phyloP scores from a whole-genome alignment of 2,888 invertebrate species.

The Ectobius pallidus region DNA sequence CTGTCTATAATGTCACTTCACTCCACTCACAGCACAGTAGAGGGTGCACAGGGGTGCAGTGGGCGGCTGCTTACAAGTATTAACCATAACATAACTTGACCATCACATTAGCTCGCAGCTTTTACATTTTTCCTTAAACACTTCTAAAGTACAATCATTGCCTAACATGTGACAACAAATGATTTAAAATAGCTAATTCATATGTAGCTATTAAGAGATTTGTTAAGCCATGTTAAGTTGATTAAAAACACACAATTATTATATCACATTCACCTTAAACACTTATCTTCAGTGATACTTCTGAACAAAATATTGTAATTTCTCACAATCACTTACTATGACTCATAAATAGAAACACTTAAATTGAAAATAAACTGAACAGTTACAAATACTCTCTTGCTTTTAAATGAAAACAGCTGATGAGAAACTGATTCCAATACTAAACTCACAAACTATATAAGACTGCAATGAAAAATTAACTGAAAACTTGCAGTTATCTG shows the following conservation, averaged over 20 bases:
- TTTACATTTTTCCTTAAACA: neutral
- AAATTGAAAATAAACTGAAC: too few relatives aligned
- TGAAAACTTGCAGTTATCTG: too few relatives aligned
- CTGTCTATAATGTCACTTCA: conserved; percentile 29
- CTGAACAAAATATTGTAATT: neutral
- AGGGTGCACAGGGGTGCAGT: conserved; percentile 6
- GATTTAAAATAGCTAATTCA: too few relatives aligned
- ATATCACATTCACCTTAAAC: conserved; percentile 1
- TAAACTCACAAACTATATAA: too few relatives aligned
- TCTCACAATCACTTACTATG: conserved; percentile 5
- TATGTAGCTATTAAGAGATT: neutral
- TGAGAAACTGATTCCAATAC: too few relatives aligned
- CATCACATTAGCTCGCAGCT: neutral
- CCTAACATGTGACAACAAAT: neutral
- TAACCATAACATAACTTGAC: conserved; percentile 8
- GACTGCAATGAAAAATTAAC: too few relatives aligned
- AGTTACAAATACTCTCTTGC: too few relatives aligned
- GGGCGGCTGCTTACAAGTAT: conserved; percentile 7
- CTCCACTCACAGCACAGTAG: conserved; percentile 36
- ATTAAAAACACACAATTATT: too few relatives aligned
- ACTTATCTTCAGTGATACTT: neutral
- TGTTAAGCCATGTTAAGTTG: too few relatives aligned
- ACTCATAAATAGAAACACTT: neutral
- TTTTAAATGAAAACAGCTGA: too few relatives aligned
- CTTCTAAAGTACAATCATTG: neutral